phyloP scores from a whole-genome alignment of 2,797 vertebrate genomes.

The Spinus olivaceus region DNA sequence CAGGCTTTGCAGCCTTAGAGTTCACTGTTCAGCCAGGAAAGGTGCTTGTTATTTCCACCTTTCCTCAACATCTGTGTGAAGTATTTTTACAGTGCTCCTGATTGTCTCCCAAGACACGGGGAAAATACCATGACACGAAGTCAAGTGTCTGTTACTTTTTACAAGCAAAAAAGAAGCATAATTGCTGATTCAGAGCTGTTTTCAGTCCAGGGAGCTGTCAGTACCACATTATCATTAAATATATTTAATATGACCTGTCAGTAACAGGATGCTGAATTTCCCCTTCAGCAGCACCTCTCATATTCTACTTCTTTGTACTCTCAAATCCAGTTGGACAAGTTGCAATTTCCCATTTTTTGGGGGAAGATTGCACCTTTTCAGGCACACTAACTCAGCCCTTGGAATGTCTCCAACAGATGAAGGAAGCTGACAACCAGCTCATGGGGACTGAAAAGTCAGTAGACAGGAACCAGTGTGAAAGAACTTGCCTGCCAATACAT shows the following conservation, averaged over 20 bases:
- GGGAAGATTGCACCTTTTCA: background rate
- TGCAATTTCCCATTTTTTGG: background rate
- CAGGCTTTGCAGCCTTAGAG: background rate
- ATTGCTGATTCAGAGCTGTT: background rate
- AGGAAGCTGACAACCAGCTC: background rate
- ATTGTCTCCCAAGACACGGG: background rate
- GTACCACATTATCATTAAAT: background rate
- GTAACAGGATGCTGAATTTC: slow-evolving; percentile 9
- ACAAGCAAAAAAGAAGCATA: background rate
- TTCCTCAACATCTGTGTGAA: background rate
- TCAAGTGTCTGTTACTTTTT: background rate
- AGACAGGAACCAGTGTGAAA: background rate
- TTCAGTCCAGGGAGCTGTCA: background rate
- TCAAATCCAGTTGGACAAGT: background rate
- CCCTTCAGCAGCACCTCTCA: background rate
- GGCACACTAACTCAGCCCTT: background rate
- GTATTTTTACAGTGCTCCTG: background rate
- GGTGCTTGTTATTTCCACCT: background rate
- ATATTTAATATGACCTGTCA: slow-evolving; percentile 12
- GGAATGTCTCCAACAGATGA: background rate
- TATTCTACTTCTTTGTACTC: background rate
- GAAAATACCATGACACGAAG: background rate
- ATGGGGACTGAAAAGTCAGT: background rate
- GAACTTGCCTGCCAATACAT: background rate
- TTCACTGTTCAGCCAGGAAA: background rate